A percentile compares a stretch with the other conserved stretches of the same genome.
Evolutionary conservation across 1,140 invertebrate genomes (phyloP).

Genomic region (Amyelois transitella): DNA sequence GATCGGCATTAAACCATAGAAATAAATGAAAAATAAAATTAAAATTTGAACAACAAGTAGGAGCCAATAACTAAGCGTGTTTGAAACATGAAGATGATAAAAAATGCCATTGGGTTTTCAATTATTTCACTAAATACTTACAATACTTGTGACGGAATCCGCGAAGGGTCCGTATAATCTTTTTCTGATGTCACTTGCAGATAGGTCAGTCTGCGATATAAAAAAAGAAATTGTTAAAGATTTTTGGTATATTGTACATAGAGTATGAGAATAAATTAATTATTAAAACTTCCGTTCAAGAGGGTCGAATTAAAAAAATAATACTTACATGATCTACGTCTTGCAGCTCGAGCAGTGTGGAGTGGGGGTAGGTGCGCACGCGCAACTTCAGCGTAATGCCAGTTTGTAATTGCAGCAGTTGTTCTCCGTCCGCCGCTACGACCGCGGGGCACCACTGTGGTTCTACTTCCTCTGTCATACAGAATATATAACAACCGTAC

Average conservation of each 20-base stretch:
- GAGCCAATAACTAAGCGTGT: too few relatives aligned
- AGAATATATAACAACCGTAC: neutral
- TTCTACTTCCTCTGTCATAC: slow-evolving; percentile 13
- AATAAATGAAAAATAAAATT: too few relatives aligned
- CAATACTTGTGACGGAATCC: neutral
- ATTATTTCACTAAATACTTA: too few relatives aligned
- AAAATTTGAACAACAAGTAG: too few relatives aligned
- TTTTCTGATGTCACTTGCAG: slow-evolving; percentile 48
- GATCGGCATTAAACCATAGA: too few relatives aligned
- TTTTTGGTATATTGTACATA: too few relatives aligned
- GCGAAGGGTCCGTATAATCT: slow-evolving; percentile 23
- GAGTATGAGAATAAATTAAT: too few relatives aligned
- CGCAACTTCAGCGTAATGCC: slow-evolving; percentile 42
- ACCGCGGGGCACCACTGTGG: slow-evolving; percentile 39
- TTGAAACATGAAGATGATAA: too few relatives aligned
- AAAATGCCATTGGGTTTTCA: too few relatives aligned
- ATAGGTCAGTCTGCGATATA: slow-evolving; percentile 44
- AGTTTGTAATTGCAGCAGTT: slow-evolving; percentile 37
- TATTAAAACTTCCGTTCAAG: too few relatives aligned
- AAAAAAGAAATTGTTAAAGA: neutral
- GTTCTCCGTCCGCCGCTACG: slow-evolving; percentile 42
- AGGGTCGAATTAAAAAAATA: too few relatives aligned
- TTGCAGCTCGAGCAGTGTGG: slow-evolving; percentile 39
- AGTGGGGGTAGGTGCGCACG: slow-evolving; percentile 40
- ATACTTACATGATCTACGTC: slow-evolving; percentile 38